These are phyloP conservation scores for Tokudaia muenninki DNA, from an alignment of 2,797 vertebrate species.

Conservation along the genomic window DNA sequence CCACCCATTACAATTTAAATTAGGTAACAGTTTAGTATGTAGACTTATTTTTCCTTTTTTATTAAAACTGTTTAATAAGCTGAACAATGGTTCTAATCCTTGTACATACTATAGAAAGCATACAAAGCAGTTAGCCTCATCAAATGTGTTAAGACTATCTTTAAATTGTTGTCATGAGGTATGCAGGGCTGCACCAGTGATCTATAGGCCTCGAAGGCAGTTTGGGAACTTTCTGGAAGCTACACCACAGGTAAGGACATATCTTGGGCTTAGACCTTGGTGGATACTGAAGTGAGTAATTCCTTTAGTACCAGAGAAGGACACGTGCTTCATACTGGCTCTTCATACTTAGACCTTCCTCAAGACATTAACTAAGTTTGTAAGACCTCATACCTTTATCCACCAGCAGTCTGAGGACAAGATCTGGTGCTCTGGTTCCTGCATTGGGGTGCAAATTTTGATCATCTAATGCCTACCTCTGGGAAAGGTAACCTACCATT, in stretches of 20 bases:
- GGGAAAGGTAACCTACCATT: not conserved
- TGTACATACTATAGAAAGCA: not conserved
- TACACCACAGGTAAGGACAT: fast-evolving
- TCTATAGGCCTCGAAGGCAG: not conserved
- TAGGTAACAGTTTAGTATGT: not conserved
- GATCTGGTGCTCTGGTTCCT: not conserved
- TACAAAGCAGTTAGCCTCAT: not conserved
- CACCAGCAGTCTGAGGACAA: not conserved
- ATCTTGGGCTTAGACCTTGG: not conserved
- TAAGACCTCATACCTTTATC: not conserved
- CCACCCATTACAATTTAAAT: not conserved
- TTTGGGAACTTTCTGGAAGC: not conserved
- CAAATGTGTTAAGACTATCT: not conserved
- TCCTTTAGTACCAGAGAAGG: not conserved
- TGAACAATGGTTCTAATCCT: not conserved
- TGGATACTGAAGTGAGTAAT: fast-evolving
- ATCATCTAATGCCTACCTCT: not conserved
- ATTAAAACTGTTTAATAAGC: constrained; percentile 6
- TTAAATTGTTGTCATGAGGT: not conserved
- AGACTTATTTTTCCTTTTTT: not conserved
- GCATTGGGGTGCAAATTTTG: not conserved
- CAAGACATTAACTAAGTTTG: not conserved
- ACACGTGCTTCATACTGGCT: not conserved
- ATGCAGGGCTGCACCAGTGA: not conserved
- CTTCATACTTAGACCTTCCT: not conserved